A percentile compares a stretch with the other conserved stretches of the same genome.
Evolutionary conservation across 2,888 invertebrate genomes (phyloP).

Genomic region (Meloe dianella): DNA sequence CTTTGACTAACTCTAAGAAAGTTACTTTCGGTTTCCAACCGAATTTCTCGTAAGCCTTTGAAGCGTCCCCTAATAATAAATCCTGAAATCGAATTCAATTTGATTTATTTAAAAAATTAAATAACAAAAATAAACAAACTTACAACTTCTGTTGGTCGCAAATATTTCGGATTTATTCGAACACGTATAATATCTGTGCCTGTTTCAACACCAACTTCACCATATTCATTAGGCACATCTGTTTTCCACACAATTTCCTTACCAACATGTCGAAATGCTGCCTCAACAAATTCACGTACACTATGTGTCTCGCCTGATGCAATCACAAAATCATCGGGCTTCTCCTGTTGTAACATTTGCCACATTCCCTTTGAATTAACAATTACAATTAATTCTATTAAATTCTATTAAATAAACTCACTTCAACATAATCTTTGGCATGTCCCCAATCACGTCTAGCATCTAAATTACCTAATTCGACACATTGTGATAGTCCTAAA

Average conservation of each 20-base stretch:
- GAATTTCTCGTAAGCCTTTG: conserved; percentile 85
- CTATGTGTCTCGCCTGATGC: conserved; percentile 95
- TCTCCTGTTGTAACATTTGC: conserved; percentile 94
- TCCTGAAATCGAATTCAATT: too few species aligned
- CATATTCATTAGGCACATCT: conserved; percentile 80
- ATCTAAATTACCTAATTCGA: conserved; percentile 94
- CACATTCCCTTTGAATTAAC: conserved; percentile 88
- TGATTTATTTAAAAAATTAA: too few species aligned
- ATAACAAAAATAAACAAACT: conserved; percentile 60
- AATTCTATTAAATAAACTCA: conserved; percentile 51
- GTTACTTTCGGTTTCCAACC: conserved; percentile 88
- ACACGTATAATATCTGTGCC: conserved; percentile 78
- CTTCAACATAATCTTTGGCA: conserved; percentile 94
- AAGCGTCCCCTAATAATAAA: conserved; percentile 88
- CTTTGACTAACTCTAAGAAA: conserved; percentile 84
- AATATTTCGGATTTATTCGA: conserved; percentile 90
- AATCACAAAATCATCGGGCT: conserved; percentile 95
- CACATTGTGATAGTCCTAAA: conserved; percentile 80
- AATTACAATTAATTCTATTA: conserved; percentile 9
- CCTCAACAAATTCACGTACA: conserved; percentile 95
- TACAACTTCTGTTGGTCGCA: conserved; percentile 97
- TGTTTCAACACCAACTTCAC: conserved; percentile 81
- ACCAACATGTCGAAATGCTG: conserved; percentile 83
- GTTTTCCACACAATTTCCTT: conserved; percentile 89
- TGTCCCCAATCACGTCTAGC: conserved; percentile 98